These are phyloP conservation scores for Hystrix brachyura DNA, from an alignment of 2,113 vertebrate genomes.

Conservation along the genomic window DNA sequence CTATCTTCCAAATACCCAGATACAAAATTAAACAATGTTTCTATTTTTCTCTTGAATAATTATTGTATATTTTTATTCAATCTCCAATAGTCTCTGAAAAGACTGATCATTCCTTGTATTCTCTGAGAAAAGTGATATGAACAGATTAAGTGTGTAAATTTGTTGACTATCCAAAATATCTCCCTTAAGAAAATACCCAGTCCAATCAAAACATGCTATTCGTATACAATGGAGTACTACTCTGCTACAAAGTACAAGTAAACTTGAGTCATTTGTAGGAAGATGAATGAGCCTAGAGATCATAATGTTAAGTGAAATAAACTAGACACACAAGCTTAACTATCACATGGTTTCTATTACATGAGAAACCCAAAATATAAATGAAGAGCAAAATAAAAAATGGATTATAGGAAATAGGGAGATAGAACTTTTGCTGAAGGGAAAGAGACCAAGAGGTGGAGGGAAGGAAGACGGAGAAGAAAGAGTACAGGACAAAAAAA, in stretches of 20 bases:
- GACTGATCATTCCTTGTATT: not conserved
- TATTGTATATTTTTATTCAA: not conserved
- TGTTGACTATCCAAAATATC: not conserved
- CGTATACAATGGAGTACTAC: not conserved
- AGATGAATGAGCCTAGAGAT: not conserved
- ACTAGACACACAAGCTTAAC: not conserved
- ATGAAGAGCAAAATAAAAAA: not conserved
- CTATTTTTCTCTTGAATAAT: slow-evolving; percentile 56
- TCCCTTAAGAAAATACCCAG: not conserved
- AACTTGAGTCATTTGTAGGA: not conserved
- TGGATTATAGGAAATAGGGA: not conserved
- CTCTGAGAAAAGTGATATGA: not conserved
- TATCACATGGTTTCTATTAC: not conserved
- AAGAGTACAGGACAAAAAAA: not conserved
- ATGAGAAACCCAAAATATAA: not conserved
- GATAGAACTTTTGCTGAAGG: not conserved
- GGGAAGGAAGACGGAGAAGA: too few relatives aligned
- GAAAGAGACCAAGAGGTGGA: not conserved
- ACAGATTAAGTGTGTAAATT: not conserved
- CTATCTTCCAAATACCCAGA: not conserved
- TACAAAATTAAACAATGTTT: slow-evolving; percentile 36
- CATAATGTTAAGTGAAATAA: not conserved
- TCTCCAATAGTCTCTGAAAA: not conserved
- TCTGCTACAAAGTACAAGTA: not conserved
- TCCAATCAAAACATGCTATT: not conserved